These are phyloP conservation scores for Graphium colonna DNA, from an alignment of 2,888 invertebrate genomes.

Conservation along the genomic window DNA sequence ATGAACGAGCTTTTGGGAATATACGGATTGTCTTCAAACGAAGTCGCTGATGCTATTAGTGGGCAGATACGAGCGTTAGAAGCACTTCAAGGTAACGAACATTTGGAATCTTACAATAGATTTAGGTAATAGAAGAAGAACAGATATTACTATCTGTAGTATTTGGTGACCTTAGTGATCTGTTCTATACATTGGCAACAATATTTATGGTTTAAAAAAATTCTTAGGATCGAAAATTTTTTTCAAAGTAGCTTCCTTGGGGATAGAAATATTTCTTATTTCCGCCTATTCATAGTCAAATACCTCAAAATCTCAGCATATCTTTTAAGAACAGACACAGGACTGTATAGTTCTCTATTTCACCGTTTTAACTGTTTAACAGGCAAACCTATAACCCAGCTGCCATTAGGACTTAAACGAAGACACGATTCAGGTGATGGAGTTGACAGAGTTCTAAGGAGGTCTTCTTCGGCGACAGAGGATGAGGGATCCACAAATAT, in stretches of 20 bases:
- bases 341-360: too few species aligned
- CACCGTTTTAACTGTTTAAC: background rate
- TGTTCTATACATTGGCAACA: too few species aligned
- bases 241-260: too few species aligned
- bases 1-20: conserved; percentile 89
- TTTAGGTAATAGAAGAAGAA: too few species aligned
- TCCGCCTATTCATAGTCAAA: too few species aligned
- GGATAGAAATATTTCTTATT: too few species aligned
- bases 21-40: conserved; percentile 85
- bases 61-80: conserved; percentile 84
- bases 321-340: too few species aligned
- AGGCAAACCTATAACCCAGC: conserved; percentile 72
- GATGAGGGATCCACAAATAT: conserved; percentile 74
- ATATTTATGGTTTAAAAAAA: too few species aligned
- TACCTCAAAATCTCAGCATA: too few species aligned
- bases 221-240: too few species aligned
- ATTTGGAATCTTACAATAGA: background rate
- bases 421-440: conserved; percentile 69
- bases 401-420: conserved; percentile 65
- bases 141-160: too few species aligned
- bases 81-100: conserved; percentile 83
- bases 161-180: too few species aligned
- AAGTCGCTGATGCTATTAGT: conserved; percentile 84
- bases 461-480: conserved; percentile 73
- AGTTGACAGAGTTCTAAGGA: conserved; percentile 56